A percentile compares a stretch with the other conserved stretches of the same genome.
Conservation (phyloP, 2,113 vertebrate species). For the Indri indri region DNA sequence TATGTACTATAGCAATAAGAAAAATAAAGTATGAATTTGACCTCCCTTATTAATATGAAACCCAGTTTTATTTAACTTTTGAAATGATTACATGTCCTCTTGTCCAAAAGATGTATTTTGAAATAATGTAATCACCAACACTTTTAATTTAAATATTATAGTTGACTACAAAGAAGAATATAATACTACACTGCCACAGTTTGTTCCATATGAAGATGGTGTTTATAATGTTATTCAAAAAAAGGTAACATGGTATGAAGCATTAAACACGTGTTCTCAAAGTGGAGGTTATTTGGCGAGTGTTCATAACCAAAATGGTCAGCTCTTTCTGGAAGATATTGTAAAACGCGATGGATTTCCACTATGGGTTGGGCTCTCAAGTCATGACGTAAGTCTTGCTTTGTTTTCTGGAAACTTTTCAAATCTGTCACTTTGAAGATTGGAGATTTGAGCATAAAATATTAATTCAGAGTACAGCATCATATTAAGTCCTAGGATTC, state of each 20-base stretch:
- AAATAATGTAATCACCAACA: slow-evolving; percentile 38
- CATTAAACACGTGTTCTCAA: slow-evolving; percentile 86
- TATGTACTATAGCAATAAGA: not conserved
- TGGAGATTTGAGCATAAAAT: not conserved
- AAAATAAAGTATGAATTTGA: slow-evolving; percentile 2
- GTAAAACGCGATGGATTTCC: slow-evolving; percentile 91
- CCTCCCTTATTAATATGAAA: not conserved
- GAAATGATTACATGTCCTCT: not conserved
- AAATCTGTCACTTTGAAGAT: not conserved
- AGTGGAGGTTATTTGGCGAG: slow-evolving; percentile 90
- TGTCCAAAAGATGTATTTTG: slow-evolving; percentile 34
- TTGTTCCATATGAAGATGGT: slow-evolving; percentile 82
- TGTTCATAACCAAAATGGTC: slow-evolving; percentile 85
- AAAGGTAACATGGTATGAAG: slow-evolving; percentile 92
- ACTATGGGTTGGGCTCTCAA: slow-evolving; percentile 95
- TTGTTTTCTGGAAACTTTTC: slow-evolving; percentile 49
- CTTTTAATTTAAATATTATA: slow-evolving; percentile 57
- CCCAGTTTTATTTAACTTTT: slow-evolving; percentile 22
- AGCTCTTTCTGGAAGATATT: slow-evolving; percentile 86
- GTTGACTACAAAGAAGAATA: slow-evolving; percentile 82
- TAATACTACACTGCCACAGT: slow-evolving; percentile 79
- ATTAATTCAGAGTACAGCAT: slow-evolving; percentile 19
- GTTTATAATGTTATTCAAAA: slow-evolving; percentile 87
- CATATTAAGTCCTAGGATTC: not conserved
- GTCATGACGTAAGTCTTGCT: slow-evolving; percentile 90